Base-by-base conservation (phyloP, 2,888 invertebrate species). In the Coelinius sp. region DNA sequence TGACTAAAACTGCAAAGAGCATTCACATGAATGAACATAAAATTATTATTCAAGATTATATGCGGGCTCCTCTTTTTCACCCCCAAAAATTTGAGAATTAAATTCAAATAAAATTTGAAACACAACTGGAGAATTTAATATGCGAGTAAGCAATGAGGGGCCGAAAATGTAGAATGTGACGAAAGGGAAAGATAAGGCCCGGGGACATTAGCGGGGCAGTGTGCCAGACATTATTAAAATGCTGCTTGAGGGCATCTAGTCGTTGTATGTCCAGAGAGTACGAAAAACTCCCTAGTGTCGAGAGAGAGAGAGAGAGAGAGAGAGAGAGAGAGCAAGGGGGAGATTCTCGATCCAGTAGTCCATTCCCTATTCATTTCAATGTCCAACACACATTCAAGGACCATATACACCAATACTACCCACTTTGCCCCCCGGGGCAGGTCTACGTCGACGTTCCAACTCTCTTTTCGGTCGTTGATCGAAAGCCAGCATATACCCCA, bases 181-280 rank as follows among this genome's bases (percentile, higher is more conserved):
- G 53, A 25, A n/a, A 56, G 68, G 56, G 44, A 56, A 67, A 76
- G 76, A 79, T 79, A 78, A 79, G 78, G 79, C 78, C 78, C 71
- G 76, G 75, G 75, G 80, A 75, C 79, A 83, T 82, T 81, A 85
- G 78, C 85, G 79, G 86, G 85, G 84, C 85, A 86, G 83, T 85
- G 85, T 85, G 85, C 83, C 85, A 84, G 83, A 78, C 82, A 76
- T 84, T 86, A 84, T 85, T 85, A 84, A 84, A 85, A 84, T 81
- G 80, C 82, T 35, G 59, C 59, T 20, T 35, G 44, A 46, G 44
- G 49, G 62, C 17, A n/a, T 59, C 35, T 8, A 35, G 35, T 35
- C 17, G 31, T 22, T 59, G 31, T 22, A 22, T 70, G 66, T 71
- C 66, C 65, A 65, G 44, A 69, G 14, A 41, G 62, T 12, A 59